A percentile compares a stretch with the other conserved stretches of the same genome.
These are phyloP conservation scores for Rhineura floridana DNA, from an alignment of 2,113 vertebrate species.

Conservation along the genomic window DNA sequence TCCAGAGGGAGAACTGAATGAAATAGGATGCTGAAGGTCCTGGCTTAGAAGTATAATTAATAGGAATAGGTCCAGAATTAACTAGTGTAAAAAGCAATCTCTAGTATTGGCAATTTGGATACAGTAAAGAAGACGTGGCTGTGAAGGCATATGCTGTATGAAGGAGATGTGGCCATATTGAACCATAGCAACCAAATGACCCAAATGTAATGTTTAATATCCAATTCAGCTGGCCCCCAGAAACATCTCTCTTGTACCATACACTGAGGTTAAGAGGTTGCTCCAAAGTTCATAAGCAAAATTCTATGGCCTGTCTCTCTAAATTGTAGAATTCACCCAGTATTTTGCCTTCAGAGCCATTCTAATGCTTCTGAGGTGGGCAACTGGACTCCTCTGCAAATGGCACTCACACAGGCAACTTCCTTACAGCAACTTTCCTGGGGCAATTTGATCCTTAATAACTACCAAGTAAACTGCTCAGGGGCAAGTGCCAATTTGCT, in stretches of 20 bases:
- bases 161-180: not conserved
- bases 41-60: not conserved
- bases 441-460: conserved; percentile 1
- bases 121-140: not conserved
- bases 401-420: not conserved
- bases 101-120: not conserved
- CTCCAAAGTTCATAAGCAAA: not conserved
- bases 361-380: not conserved
- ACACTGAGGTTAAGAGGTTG: not conserved
- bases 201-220: not conserved
- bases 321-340: not conserved
- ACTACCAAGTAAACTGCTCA: conserved; percentile 18
- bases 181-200: not conserved
- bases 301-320: not conserved
- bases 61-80: conserved; percentile 4
- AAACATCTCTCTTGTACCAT: not conserved
- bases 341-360: not conserved
- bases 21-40: conserved; percentile 10
- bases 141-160: not conserved
- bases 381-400: not conserved
- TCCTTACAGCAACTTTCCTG: not conserved
- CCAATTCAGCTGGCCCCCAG: not conserved
- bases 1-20: not conserved
- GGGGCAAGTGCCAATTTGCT: conserved; percentile 23
- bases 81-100: not conserved